Percentiles rank a stretch among this genome's conserved stretches.
Conservation (phyloP, 92 coral and sea anemone genomes). For the Muricea muricata region DNA sequence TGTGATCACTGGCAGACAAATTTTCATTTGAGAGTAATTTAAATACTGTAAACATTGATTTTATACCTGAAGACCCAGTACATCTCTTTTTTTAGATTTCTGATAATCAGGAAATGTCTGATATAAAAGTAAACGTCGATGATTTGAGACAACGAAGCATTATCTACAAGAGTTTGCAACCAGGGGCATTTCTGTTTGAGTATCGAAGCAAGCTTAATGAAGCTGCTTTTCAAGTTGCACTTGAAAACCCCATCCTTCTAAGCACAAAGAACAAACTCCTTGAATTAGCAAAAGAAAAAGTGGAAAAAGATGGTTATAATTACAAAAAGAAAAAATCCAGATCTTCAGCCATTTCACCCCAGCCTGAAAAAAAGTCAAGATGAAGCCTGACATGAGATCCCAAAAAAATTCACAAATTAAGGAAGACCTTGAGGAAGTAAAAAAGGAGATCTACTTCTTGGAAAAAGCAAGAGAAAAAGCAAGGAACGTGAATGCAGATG, state of each 20-base stretch:
- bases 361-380: constrained; percentile 43
- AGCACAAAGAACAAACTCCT: constrained; percentile 5
- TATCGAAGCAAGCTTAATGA: constrained; percentile 48
- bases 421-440: constrained; percentile 56
- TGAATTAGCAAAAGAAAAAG: constrained; percentile 41
- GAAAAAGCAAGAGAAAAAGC: constrained; percentile 32
- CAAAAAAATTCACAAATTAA: constrained; percentile 14
- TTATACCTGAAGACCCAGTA: no score
- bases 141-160: no score
- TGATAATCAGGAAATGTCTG: no score
- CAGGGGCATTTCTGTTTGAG: no score
- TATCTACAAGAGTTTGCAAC: no score
- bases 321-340: constrained; percentile 52
- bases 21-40: no score
- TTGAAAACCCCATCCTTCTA: constrained; percentile 41
- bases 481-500: constrained; percentile 20
- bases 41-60: no score
- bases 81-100: no score
- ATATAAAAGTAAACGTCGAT: no score
- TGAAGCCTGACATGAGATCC: constrained; percentile 28
- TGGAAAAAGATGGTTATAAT: constrained; percentile 36
- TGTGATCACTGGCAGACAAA: no score
- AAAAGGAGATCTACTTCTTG: constrained; percentile 40
- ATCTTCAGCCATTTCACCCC: constrained; percentile 39
- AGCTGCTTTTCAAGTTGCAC: constrained; percentile 42